These are phyloP conservation scores for Tipula helvola DNA, from an alignment of 2,888 invertebrate species.

Conservation along the genomic window DNA sequence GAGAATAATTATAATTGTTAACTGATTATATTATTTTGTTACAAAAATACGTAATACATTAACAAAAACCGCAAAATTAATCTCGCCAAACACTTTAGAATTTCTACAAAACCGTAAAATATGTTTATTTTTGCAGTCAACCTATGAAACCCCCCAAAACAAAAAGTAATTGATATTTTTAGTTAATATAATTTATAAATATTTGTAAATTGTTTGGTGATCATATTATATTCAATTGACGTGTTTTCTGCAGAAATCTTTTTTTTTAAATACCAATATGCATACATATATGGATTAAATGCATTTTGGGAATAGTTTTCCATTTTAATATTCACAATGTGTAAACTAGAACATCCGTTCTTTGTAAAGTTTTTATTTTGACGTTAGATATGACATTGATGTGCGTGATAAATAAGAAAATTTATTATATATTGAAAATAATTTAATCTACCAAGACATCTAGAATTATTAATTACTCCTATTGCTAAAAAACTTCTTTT, in stretches of 20 bases:
- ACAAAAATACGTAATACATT: neutral
- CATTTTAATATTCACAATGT: neutral
- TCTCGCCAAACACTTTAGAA: neutral
- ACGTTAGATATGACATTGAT: neutral
- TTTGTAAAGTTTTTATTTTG: neutral
- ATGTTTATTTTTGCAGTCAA: neutral
- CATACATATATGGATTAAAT: neutral
- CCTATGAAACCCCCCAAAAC: neutral
- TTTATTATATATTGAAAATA: too few species aligned
- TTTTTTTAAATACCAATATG: neutral
- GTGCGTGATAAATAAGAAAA: neutral
- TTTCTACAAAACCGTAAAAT: neutral
- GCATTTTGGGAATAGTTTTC: neutral
- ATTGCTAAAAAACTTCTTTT: neutral
- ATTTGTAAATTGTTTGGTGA: neutral
- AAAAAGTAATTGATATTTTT: neutral
- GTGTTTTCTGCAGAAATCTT: neutral
- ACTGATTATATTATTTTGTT: neutral
- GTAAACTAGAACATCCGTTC: neutral
- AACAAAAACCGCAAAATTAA: neutral
- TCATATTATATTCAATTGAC: neutral
- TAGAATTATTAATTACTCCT: neutral
- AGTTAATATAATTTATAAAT: neutral
- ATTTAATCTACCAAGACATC: neutral
- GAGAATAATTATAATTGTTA: neutral